A percentile compares a stretch with the other conserved stretches of the same genome.
phyloP scores from a whole-genome alignment of 2,888 invertebrate genomes.

The Asteroscopus sphinx region DNA sequence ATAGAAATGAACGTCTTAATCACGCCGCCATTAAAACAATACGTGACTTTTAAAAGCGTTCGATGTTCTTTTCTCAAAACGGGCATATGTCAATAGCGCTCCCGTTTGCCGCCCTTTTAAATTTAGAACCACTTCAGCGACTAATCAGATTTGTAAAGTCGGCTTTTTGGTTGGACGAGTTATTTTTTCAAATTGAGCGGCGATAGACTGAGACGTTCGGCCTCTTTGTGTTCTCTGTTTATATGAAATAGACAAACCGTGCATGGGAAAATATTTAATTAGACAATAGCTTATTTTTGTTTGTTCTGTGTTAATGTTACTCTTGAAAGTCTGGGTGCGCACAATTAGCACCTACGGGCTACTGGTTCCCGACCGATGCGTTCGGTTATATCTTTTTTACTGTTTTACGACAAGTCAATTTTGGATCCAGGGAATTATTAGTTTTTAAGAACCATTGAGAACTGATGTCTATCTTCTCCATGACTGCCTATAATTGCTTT shows the following conservation, averaged over 20 bases:
- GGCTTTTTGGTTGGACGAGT: constrained; percentile 68
- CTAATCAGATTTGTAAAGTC: constrained; percentile 88
- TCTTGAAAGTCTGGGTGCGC: constrained; percentile 79
- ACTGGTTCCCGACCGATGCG: constrained; percentile 72
- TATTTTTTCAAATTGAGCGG: constrained; percentile 71
- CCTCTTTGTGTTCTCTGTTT: constrained; percentile 76
- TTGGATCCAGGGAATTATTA: constrained; percentile 68
- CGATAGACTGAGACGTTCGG: constrained; percentile 70
- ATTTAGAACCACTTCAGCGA: constrained; percentile 87
- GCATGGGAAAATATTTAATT: constrained; percentile 89
- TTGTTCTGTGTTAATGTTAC: constrained; percentile 88
- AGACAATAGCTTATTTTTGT: constrained; percentile 89
- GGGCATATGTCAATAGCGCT: constrained; percentile 80
- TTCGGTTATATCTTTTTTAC: constrained; percentile 62
- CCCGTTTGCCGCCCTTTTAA: constrained; percentile 78
- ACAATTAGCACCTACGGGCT: constrained; percentile 84
- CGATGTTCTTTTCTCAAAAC: constrained; percentile 68
- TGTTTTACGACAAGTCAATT: constrained; percentile 85
- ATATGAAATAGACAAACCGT: constrained; percentile 72
- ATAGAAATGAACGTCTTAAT: constrained; percentile 76
- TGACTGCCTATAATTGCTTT: neutral
- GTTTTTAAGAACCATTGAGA: constrained; percentile 47
- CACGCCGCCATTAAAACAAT: constrained; percentile 78
- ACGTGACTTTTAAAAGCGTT: constrained; percentile 80
- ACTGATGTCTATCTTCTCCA: constrained; percentile 9